These are phyloP conservation scores for Popillia japonica DNA, from an alignment of 1,140 invertebrate species.

Conservation along the genomic window DNA sequence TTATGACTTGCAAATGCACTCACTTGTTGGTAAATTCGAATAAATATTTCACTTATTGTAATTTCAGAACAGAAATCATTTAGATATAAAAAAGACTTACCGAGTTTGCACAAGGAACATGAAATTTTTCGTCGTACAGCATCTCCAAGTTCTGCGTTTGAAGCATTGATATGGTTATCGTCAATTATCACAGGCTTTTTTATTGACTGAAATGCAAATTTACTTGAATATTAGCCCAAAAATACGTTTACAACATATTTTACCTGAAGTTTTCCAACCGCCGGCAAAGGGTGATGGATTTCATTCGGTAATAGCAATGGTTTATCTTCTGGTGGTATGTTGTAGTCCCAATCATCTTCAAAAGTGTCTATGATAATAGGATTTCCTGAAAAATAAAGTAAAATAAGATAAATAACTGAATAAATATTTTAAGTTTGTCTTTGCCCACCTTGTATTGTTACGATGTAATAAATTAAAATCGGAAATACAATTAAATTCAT, in stretches of 20 bases:
- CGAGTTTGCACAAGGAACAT: constrained; percentile 52
- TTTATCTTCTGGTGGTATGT: constrained; percentile 46
- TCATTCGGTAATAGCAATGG: constrained; percentile 46
- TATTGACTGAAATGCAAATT: neutral
- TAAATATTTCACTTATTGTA: too few relatives aligned
- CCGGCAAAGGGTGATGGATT: constrained; percentile 45
- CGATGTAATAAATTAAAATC: neutral
- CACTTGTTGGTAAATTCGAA: too few relatives aligned
- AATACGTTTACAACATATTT: constrained; percentile 1
- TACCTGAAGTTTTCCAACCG: constrained; percentile 42
- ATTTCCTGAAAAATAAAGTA: constrained; percentile 5
- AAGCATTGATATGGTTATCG: neutral
- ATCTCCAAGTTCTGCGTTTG: constrained; percentile 46
- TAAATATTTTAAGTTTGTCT: neutral
- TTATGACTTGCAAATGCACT: too few relatives aligned
- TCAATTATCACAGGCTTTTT: neutral
- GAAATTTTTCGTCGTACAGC: constrained; percentile 50
- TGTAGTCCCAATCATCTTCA: constrained; percentile 52
- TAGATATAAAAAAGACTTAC: constrained; percentile 40
- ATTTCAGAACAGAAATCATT: too few relatives aligned
- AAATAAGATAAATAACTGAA: neutral
- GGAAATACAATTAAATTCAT: neutral
- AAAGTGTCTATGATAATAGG: constrained; percentile 43
- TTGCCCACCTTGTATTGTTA: neutral
- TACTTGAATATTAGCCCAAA: neutral